These are phyloP conservation scores for Gobiocypris rarus DNA, from an alignment of 2,113 vertebrate genomes.

Conservation along the genomic window DNA sequence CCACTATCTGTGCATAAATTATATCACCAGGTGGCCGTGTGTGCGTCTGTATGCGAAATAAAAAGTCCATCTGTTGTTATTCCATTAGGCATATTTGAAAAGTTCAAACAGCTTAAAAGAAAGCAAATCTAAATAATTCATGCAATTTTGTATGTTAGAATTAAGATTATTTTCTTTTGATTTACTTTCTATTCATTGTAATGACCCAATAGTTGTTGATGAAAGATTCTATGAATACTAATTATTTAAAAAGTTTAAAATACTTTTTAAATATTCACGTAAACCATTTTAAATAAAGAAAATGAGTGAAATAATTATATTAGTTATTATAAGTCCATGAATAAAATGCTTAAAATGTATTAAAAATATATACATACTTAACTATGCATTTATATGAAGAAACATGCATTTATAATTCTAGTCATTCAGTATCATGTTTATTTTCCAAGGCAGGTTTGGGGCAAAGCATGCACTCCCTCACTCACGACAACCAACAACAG, in stretches of 20 bases:
- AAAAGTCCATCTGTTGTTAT: conserved; percentile 28
- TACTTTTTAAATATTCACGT: neutral
- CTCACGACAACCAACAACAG: neutral
- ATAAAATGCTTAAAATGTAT: neutral
- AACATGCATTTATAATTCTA: neutral
- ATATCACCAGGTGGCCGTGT: conserved; percentile 12
- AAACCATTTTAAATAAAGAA: neutral
- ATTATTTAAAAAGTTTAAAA: neutral
- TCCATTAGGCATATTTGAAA: neutral
- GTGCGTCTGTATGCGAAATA: neutral
- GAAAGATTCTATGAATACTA: neutral
- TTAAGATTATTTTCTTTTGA: neutral
- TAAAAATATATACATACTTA: neutral
- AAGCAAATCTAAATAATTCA: no score
- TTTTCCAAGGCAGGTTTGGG: neutral
- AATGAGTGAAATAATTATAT: neutral
- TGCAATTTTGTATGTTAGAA: no score
- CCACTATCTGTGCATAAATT: conserved; percentile 8
- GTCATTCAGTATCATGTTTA: neutral
- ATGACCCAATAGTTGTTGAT: neutral
- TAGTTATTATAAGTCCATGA: neutral
- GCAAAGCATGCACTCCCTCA: conserved; percentile 1
- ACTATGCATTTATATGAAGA: neutral
- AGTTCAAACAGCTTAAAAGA: no score
- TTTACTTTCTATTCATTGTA: neutral